phyloP scores from a whole-genome alignment of 2,113 vertebrate species.

The Acinonyx jubatus region DNA sequence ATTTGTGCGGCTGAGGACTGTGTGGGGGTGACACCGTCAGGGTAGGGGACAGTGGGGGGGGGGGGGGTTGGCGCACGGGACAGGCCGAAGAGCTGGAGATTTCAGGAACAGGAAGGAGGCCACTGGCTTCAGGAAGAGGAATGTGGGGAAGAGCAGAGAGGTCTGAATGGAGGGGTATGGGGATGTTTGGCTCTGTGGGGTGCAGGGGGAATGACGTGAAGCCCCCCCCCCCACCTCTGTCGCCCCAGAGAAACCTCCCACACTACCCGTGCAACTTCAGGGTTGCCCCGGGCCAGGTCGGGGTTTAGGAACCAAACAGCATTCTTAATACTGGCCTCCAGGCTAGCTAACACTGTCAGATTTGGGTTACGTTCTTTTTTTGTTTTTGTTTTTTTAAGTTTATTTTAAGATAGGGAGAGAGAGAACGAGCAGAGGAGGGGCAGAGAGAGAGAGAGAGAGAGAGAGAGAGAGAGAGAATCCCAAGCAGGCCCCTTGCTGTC shows the following conservation, averaged over 20 bases:
- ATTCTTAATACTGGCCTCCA: neutral
- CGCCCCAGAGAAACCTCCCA: neutral
- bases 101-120: neutral
- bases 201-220: neutral
- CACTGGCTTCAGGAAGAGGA: neutral
- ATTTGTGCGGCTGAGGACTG: neutral
- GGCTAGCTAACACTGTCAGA: neutral
- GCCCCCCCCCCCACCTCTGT: neutral
- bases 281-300: neutral
- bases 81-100: neutral
- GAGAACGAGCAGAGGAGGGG: too few species aligned
- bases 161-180: neutral
- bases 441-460: too few species aligned
- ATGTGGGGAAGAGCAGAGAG: neutral
- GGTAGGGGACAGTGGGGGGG: neutral
- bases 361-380: neutral
- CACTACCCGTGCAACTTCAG: neutral
- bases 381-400: neutral
- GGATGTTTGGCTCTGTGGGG: neutral
- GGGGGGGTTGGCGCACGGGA: neutral
- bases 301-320: neutral
- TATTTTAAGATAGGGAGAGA: too few species aligned
- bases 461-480: too few species aligned
- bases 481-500: too few species aligned
- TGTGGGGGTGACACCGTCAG: neutral